phyloP scores from a whole-genome alignment of 2,888 invertebrate genomes.

The Steinernema scapterisci region DNA sequence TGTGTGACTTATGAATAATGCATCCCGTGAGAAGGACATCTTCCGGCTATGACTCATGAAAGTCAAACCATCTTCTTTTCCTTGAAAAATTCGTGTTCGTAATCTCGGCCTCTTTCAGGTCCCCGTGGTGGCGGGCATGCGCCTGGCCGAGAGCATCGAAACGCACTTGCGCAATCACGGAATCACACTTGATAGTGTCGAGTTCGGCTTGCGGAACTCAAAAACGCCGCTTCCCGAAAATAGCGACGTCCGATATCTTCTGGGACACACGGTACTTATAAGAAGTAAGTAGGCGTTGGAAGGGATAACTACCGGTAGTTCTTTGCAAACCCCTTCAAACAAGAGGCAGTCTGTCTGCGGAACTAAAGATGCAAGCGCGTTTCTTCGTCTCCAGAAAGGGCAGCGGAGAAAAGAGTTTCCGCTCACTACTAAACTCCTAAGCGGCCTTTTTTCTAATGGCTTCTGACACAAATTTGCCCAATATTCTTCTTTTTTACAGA shows the following conservation, averaged over 20 bases:
- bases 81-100: background rate
- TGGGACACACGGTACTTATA: slow-evolving; percentile 15
- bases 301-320: too few species aligned
- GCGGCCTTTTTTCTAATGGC: too few species aligned
- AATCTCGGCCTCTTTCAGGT: slow-evolving; percentile 39
- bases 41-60: slow-evolving; percentile 18
- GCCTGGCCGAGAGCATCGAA: slow-evolving; percentile 74
- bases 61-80: slow-evolving; percentile 2
- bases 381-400: background rate
- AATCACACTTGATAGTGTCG: slow-evolving; percentile 74
- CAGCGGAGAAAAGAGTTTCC: too few species aligned
- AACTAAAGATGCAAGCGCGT: background rate
- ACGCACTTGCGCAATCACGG: slow-evolving; percentile 76
- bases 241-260: slow-evolving; percentile 74
- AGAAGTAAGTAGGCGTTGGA: slow-evolving; percentile 9
- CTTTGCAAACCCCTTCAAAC: too few species aligned
- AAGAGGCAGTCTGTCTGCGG: too few species aligned
- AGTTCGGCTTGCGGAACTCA: slow-evolving; percentile 75
- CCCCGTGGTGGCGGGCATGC: slow-evolving; percentile 43
- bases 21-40: background rate
- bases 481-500: too few species aligned
- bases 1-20: slow-evolving; percentile 20
- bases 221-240: slow-evolving; percentile 74
- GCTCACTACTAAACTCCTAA: too few species aligned
- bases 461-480: too few species aligned